These are phyloP conservation scores for Lypha dubia DNA, from an alignment of 2,888 invertebrate species.

Conservation along the genomic window DNA sequence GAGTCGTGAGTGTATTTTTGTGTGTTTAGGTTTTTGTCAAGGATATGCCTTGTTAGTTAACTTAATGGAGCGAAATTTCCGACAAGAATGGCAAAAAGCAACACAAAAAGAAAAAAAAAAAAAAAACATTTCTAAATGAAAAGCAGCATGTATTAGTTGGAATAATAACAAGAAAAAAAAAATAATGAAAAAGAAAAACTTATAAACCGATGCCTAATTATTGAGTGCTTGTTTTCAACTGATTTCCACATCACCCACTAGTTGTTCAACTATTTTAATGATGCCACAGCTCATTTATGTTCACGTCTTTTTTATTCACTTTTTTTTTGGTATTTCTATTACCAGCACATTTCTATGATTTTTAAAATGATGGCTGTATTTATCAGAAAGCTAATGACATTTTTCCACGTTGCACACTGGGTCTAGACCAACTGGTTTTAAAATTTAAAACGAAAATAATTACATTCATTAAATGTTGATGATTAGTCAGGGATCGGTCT, in stretches of 20 bases:
- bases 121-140: conserved; percentile 40
- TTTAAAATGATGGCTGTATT: conserved; percentile 21
- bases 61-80: conserved; percentile 72
- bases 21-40: conserved; percentile 59
- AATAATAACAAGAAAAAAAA: too few relatives aligned
- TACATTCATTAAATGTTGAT: too few relatives aligned
- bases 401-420: conserved; percentile 15
- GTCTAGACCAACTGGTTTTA: neutral
- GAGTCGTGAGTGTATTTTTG: neutral
- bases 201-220: conserved; percentile 70
- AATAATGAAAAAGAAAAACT: neutral
- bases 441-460: too few relatives aligned
- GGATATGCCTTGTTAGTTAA: conserved; percentile 73
- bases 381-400: conserved; percentile 4
- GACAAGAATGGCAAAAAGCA: conserved; percentile 64
- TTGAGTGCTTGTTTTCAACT: conserved; percentile 52
- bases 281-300: conserved; percentile 32
- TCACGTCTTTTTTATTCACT: neutral
- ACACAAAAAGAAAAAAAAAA: conserved; percentile 34
- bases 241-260: neutral
- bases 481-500: too few relatives aligned
- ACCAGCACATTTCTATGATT: conserved; percentile 34
- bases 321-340: neutral
- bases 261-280: neutral
- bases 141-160: conserved; percentile 24